These are phyloP conservation scores for Rhinopomastus cyanomelas DNA, from an alignment of 2,113 vertebrate species.

Conservation along the genomic window DNA sequence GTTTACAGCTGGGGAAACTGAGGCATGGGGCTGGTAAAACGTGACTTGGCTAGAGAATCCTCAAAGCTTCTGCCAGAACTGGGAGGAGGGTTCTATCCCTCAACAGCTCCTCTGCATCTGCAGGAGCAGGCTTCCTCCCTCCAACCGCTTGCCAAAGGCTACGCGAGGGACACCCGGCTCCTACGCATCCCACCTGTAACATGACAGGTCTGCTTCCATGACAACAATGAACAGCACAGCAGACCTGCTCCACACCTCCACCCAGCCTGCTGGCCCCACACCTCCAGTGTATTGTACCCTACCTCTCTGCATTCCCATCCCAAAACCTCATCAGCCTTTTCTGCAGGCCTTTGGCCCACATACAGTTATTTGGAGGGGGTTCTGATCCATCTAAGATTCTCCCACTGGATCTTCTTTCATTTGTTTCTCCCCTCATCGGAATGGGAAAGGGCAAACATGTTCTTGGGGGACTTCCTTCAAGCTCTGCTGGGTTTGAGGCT, in stretches of 20 bases:
- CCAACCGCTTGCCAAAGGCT: slow-evolving; percentile 37
- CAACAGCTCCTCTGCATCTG: slow-evolving; percentile 16
- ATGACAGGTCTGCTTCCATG: background rate
- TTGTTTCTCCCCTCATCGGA: background rate
- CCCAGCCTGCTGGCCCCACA: background rate
- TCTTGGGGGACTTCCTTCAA: background rate
- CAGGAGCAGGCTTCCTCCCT: slow-evolving; percentile 11
- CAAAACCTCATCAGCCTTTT: background rate
- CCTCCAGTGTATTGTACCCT: background rate
- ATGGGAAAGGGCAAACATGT: background rate
- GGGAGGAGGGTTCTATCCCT: slow-evolving; percentile 20
- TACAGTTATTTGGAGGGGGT: background rate
- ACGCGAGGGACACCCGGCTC: background rate
- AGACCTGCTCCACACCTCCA: background rate
- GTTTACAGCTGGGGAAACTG: slow-evolving; percentile 68
- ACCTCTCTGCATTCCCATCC: background rate
- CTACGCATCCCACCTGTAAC: background rate
- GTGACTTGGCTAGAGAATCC: slow-evolving; percentile 57
- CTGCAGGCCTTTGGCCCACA: background rate
- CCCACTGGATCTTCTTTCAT: background rate
- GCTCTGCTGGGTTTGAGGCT: background rate
- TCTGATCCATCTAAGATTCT: background rate
- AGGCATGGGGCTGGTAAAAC: slow-evolving; percentile 49
- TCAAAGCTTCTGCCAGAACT: slow-evolving; percentile 28
- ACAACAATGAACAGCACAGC: background rate